These are phyloP conservation scores for Rhaphigaster nebulosa DNA, from an alignment of 2,888 invertebrate species.

Conservation along the genomic window DNA sequence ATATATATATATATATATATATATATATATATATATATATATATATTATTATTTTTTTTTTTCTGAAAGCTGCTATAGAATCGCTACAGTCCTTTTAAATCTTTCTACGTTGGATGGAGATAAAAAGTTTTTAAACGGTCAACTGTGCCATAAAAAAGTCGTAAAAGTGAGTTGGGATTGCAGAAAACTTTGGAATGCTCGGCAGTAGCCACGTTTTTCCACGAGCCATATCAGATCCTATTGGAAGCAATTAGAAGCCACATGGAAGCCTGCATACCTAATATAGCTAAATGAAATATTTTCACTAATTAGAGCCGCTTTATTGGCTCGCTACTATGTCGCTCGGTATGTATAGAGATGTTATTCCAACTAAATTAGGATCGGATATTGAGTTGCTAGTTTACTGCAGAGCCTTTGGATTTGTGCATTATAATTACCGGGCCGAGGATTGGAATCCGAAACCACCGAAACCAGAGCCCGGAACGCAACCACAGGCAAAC, in stretches of 20 bases:
- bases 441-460: conserved; percentile 24
- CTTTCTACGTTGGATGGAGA: background rate
- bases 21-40: no score
- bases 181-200: background rate
- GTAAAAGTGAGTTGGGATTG: background rate
- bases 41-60: no score
- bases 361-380: conserved; percentile 45
- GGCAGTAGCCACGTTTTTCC: background rate
- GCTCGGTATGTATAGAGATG: conserved; percentile 3
- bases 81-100: background rate
- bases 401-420: conserved; percentile 31
- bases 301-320: conserved; percentile 9
- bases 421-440: conserved; percentile 43
- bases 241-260: background rate
- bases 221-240: background rate
- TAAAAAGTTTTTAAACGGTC: conserved; percentile 8
- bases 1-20: no score
- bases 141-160: background rate
- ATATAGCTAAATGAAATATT: conserved; percentile 2
- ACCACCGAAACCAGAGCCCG: conserved; percentile 40
- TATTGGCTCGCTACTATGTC: background rate
- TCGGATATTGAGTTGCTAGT: conserved; percentile 45
- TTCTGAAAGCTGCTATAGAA: background rate
- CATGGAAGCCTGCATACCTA: background rate
- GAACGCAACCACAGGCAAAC: conserved; percentile 38